Percentiles rank a stretch among this genome's conserved stretches.
phyloP scores from a whole-genome alignment of 2,888 invertebrate species.

The Mesorhabditis belari region DNA sequence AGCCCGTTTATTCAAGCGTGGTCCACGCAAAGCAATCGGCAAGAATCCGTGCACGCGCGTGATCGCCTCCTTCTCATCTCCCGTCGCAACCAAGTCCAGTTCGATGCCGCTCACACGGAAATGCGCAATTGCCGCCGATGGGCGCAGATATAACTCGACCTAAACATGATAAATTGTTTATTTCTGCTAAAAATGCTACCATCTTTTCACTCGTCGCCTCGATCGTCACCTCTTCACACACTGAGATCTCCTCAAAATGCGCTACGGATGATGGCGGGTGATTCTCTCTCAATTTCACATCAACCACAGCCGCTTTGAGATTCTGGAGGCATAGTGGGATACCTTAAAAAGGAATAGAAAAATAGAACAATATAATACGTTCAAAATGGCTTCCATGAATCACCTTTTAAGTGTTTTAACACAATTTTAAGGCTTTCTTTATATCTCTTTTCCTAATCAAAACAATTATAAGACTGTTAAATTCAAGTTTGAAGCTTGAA shows the following conservation, averaged over 20 bases:
- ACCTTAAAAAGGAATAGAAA: not conserved
- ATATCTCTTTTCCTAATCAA: no score
- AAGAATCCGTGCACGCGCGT: constrained; percentile 8
- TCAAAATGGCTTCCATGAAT: no score
- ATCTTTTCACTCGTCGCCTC: not conserved
- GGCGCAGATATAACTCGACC: constrained; percentile 16
- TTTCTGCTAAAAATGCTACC: not conserved
- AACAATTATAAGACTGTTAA: not conserved
- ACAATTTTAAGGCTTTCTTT: no score
- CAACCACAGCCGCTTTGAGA: not conserved
- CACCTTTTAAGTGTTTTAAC: no score
- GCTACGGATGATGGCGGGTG: not conserved
- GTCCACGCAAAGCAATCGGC: constrained; percentile 19
- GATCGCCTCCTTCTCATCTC: constrained; percentile 9
- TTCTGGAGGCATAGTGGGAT: not conserved
- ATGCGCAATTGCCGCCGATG: not conserved
- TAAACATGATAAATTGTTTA: not conserved
- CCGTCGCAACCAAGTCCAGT: constrained; percentile 1
- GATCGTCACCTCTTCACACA: not conserved
- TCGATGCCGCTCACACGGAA: constrained; percentile 10
- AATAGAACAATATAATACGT: no score
- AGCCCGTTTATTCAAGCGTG: constrained; percentile 24
- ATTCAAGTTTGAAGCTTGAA: not conserved
- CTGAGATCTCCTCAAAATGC: not conserved
- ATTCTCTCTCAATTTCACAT: not conserved